Conservation (phyloP, 2,888 invertebrate species). For the Busseola fusca region DNA sequence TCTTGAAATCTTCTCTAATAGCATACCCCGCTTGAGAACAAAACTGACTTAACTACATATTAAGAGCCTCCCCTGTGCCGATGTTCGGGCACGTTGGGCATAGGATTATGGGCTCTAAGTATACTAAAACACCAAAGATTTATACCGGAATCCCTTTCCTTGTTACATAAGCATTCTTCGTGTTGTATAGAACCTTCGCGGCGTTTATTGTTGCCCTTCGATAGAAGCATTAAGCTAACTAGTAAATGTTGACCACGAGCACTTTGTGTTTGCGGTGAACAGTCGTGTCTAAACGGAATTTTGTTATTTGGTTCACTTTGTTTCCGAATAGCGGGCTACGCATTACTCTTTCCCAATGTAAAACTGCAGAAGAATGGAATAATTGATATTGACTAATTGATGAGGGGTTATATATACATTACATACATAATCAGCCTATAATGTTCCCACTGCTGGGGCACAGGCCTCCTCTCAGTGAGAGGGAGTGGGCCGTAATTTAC, state of each 20-base stretch:
- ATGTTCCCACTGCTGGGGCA: no score
- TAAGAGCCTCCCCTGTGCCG: not conserved
- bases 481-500: no score
- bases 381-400: not conserved
- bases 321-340: slow-evolving; percentile 32
- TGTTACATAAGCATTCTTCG: slow-evolving; percentile 50
- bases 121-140: not conserved
- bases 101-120: not conserved
- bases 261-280: slow-evolving; percentile 59
- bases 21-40: no score
- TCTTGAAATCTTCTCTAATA: no score
- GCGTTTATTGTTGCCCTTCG: slow-evolving; percentile 57
- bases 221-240: slow-evolving; percentile 52
- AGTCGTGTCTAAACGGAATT: slow-evolving; percentile 59
- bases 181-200: slow-evolving; percentile 60
- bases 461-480: no score
- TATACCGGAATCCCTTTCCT: slow-evolving; percentile 34
- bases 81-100: not conserved
- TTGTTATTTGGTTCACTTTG: slow-evolving; percentile 38
- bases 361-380: slow-evolving; percentile 16
- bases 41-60: not conserved
- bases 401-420: no score
- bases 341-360: slow-evolving; percentile 2
- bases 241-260: slow-evolving; percentile 55
- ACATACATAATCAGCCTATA: no score